Evolutionary conservation across 2,797 vertebrate species (phyloP).

Genomic region (Dromococcyx pavoninus): DNA sequence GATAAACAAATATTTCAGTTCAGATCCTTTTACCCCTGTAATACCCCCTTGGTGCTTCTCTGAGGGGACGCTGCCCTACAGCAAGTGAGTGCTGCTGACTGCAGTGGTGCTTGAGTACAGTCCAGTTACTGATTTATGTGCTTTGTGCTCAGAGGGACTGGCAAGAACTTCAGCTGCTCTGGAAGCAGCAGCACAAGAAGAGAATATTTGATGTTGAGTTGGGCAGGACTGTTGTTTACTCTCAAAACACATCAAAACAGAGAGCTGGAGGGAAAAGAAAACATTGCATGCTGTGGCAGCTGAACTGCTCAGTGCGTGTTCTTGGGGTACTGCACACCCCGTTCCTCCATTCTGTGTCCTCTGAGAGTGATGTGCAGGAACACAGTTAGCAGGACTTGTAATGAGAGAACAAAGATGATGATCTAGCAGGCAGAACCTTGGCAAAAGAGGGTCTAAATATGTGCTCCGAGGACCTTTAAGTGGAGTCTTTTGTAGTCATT

Average conservation of each 20-base stretch:
- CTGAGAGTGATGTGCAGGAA: accelerated
- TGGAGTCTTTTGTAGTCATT: background rate
- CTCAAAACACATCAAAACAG: constrained; percentile 56
- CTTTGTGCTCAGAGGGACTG: constrained; percentile 11
- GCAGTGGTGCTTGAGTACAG: constrained; percentile 7
- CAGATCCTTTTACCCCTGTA: constrained; percentile 65
- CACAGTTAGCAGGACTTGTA: background rate
- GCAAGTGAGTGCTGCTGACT: constrained; percentile 69
- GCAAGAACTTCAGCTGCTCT: constrained; percentile 17
- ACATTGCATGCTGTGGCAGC: background rate
- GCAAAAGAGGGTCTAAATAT: background rate
- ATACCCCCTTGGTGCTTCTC: constrained; percentile 64
- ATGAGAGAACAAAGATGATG: background rate
- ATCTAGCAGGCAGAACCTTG: background rate
- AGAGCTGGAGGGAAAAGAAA: constrained; percentile 10
- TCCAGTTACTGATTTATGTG: constrained; percentile 67
- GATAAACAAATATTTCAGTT: constrained; percentile 73
- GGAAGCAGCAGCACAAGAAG: constrained; percentile 19
- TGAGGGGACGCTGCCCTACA: constrained; percentile 44
- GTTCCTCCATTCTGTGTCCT: background rate
- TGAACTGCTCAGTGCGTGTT: background rate
- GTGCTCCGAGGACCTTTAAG: background rate
- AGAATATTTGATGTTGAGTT: constrained; percentile 52
- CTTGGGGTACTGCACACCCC: background rate
- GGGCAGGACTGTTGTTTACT: constrained; percentile 48